Conservation (phyloP, 2,888 invertebrate genomes). For the Artemia sinica region DNA sequence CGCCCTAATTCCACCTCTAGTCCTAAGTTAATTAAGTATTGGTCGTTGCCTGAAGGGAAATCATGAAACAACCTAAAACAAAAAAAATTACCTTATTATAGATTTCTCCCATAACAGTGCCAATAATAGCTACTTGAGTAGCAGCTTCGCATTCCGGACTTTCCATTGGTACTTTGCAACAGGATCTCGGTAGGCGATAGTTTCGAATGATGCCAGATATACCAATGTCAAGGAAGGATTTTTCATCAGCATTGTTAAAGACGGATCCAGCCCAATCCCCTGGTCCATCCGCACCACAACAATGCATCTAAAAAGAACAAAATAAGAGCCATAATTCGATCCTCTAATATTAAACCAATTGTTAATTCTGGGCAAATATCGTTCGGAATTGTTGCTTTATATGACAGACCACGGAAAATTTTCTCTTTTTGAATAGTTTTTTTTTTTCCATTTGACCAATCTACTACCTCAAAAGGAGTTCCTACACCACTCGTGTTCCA, state of each 20-base stretch:
- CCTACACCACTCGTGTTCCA: too few relatives aligned
- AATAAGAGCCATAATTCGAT: background rate
- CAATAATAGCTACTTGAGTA: slow-evolving; percentile 36
- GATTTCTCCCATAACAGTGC: slow-evolving; percentile 35
- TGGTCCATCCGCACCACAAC: slow-evolving; percentile 57
- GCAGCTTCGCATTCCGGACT: slow-evolving; percentile 38
- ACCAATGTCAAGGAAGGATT: slow-evolving; percentile 32
- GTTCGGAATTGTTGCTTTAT: too few relatives aligned
- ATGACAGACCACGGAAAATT: too few relatives aligned
- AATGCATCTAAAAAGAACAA: slow-evolving; percentile 41
- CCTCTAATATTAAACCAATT: background rate
- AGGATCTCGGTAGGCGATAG: slow-evolving; percentile 44
- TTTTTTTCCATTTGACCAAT: too few relatives aligned
- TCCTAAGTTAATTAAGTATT: too few relatives aligned
- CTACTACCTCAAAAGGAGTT: too few relatives aligned
- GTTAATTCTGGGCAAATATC: too few relatives aligned
- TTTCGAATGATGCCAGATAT: slow-evolving; percentile 34
- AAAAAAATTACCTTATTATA: slow-evolving; percentile 35
- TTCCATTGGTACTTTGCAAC: slow-evolving; percentile 38
- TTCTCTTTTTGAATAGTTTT: too few relatives aligned
- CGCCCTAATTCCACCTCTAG: too few relatives aligned
- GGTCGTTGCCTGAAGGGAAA: too few relatives aligned
- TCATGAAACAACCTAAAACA: too few relatives aligned
- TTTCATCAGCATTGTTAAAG: slow-evolving; percentile 31
- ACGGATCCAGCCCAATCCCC: slow-evolving; percentile 50